These are phyloP conservation scores for Mamestra brassicae DNA, from an alignment of 2,888 invertebrate species.

Conservation along the genomic window DNA sequence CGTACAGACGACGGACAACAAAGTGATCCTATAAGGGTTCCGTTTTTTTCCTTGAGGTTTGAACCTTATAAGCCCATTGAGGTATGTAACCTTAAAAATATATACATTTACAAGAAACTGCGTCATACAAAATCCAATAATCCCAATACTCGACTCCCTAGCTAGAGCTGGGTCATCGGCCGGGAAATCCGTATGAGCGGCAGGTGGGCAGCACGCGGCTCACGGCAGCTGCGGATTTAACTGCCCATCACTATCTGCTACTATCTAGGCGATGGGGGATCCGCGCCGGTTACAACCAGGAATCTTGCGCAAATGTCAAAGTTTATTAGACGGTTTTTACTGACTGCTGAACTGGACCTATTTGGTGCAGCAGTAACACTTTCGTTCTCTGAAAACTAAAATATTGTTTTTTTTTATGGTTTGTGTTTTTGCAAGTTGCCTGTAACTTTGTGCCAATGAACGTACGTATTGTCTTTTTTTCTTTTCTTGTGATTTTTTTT, in stretches of 20 bases:
- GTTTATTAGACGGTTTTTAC: conserved; percentile 17
- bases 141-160: conserved; percentile 43
- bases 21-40: too few species aligned
- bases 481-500: neutral
- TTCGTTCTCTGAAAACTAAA: too few species aligned
- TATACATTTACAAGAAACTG: neutral
- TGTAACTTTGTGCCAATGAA: too few species aligned
- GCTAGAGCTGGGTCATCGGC: conserved; percentile 71
- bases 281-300: conserved; percentile 30
- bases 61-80: too few species aligned
- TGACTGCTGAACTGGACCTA: too few species aligned
- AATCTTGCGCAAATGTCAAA: conserved; percentile 48
- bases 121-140: conserved; percentile 24
- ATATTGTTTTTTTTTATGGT: too few species aligned
- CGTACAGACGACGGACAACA: too few species aligned
- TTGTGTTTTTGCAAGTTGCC: too few species aligned
- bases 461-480: too few species aligned
- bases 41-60: too few species aligned
- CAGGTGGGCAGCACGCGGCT: conserved; percentile 81
- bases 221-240: conserved; percentile 71
- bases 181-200: conserved; percentile 76
- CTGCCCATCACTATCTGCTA: conserved; percentile 60
- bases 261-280: conserved; percentile 60
- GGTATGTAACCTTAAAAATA: too few species aligned
- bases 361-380: too few species aligned